These are phyloP conservation scores for Adelges cooleyi DNA, from an alignment of 1,140 invertebrate species.

Conservation along the genomic window DNA sequence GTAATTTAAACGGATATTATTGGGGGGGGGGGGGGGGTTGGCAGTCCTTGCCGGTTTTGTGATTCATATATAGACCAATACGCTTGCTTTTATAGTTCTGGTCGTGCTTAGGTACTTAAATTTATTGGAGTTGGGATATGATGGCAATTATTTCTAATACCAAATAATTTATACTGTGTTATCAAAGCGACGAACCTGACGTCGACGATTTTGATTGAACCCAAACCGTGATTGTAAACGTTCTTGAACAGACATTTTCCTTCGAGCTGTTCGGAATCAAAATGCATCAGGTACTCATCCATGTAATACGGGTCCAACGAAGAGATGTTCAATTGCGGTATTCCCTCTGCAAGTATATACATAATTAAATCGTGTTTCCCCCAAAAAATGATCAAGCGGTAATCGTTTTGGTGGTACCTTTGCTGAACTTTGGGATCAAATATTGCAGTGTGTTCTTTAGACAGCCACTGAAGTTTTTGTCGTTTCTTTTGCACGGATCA, in stretches of 20 bases:
- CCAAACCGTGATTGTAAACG: constrained; percentile 31
- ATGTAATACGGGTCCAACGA: constrained; percentile 33
- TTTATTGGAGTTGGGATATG: too few relatives aligned
- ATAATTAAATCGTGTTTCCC: not conserved
- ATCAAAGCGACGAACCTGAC: constrained; percentile 31
- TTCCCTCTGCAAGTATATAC: constrained; percentile 25
- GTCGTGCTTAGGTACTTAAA: too few relatives aligned
- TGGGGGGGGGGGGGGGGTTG: too few relatives aligned
- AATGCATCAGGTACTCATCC: constrained; percentile 33
- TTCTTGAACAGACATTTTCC: constrained; percentile 32
- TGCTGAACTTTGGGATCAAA: constrained; percentile 31
- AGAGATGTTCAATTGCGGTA: constrained; percentile 30
- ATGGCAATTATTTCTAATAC: too few relatives aligned
- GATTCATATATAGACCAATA: too few relatives aligned
- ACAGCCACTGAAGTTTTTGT: constrained; percentile 31
- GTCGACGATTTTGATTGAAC: constrained; percentile 31
- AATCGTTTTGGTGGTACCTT: constrained; percentile 29
- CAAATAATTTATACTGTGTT: too few relatives aligned
- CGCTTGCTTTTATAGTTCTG: too few relatives aligned
- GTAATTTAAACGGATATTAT: too few relatives aligned
- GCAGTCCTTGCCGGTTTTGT: too few relatives aligned
- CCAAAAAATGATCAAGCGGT: not conserved
- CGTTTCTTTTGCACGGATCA: constrained; percentile 32
- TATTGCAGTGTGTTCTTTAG: constrained; percentile 32
- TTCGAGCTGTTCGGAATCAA: constrained; percentile 31